phyloP scores from a whole-genome alignment of 2,797 vertebrate species.

The Phoebastria nigripes region DNA sequence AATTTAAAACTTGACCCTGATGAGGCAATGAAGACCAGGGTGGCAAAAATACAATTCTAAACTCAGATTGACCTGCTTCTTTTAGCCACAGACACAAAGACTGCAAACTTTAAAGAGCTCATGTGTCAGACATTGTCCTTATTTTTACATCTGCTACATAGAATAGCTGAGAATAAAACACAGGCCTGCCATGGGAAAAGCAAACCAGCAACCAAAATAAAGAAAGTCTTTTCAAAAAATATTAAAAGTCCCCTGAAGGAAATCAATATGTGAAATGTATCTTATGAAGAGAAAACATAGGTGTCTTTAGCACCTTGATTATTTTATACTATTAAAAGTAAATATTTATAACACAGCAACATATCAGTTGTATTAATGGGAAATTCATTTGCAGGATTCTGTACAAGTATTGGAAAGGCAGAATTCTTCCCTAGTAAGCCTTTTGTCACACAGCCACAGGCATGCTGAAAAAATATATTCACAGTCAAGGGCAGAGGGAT shows the following conservation, averaged over 20 bases:
- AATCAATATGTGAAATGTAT: neutral
- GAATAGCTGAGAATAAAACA: neutral
- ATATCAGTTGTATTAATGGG: neutral
- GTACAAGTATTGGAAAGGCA: neutral
- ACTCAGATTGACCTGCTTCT: neutral
- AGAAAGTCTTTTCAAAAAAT: neutral
- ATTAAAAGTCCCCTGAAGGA: neutral
- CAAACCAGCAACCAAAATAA: neutral
- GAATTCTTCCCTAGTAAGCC: neutral
- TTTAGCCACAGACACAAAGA: neutral
- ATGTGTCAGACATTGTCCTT: neutral
- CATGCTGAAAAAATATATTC: neutral
- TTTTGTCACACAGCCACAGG: neutral
- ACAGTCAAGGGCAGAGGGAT: neutral
- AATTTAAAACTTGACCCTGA: neutral
- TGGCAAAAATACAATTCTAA: neutral
- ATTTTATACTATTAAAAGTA: neutral
- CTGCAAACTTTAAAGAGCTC: neutral
- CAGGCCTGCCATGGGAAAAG: neutral
- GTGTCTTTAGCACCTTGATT: neutral
- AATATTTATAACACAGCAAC: neutral
- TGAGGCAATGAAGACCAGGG: neutral
- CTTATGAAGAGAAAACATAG: neutral
- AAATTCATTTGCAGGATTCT: neutral
- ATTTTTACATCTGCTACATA: neutral